Conservation (phyloP, 2,888 invertebrate genomes). For the Pristionchus maxplancki region DNA sequence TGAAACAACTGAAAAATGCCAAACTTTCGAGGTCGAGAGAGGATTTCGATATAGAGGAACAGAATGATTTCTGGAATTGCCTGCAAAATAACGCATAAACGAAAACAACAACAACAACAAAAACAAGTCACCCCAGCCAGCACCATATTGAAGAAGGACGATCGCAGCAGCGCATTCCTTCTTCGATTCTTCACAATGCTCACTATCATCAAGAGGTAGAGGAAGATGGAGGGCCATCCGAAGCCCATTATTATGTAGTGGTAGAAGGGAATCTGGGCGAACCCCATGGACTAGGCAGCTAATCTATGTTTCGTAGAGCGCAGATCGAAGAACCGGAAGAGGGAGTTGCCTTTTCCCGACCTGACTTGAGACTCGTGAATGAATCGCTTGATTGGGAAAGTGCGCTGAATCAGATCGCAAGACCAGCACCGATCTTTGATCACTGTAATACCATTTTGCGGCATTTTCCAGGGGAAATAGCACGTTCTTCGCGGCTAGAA, state of each 20-base stretch:
- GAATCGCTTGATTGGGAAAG: not conserved
- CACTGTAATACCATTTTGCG: too few species aligned
- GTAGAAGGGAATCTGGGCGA: slow-evolving; percentile 7
- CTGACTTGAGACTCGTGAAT: not conserved
- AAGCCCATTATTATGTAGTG: slow-evolving; percentile 15
- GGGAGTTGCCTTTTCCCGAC: not conserved
- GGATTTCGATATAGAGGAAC: slow-evolving; percentile 22
- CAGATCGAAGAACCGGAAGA: not conserved
- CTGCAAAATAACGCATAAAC: too few species aligned
- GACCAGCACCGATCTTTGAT: not conserved
- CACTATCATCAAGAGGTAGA: slow-evolving; percentile 1
- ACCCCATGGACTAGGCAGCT: not conserved
- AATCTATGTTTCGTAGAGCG: too few species aligned
- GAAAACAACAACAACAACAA: not conserved
- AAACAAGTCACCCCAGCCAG: not conserved
- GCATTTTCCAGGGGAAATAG: too few species aligned
- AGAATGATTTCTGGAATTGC: not conserved
- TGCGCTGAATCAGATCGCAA: not conserved
- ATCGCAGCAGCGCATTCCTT: not conserved
- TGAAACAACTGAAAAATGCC: not conserved
- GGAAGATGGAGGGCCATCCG: slow-evolving; percentile 17
- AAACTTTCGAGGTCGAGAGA: not conserved
- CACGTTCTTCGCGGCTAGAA: too few species aligned
- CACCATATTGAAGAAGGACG: slow-evolving; percentile 27
- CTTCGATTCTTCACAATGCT: not conserved